phyloP scores from a whole-genome alignment of 2,888 invertebrate genomes.

The Aquatica leii region DNA sequence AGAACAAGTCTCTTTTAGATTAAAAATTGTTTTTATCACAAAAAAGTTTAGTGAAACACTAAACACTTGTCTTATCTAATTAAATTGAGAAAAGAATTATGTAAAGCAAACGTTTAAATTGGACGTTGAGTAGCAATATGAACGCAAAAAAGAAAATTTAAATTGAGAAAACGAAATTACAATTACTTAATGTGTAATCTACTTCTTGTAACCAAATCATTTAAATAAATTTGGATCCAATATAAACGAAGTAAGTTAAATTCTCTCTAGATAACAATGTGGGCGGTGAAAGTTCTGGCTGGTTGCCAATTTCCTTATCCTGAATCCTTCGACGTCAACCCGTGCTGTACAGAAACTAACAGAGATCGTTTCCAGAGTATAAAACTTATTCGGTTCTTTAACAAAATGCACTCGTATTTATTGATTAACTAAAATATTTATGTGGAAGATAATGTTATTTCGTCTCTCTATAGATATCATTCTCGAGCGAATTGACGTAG shows the following conservation, averaged over 20 bases:
- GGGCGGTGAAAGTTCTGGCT: constrained; percentile 17
- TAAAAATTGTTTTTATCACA: no score
- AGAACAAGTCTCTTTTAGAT: no score
- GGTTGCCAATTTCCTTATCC: constrained; percentile 21
- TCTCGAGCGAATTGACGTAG: no score
- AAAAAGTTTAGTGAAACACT: no score
- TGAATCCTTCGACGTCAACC: constrained; percentile 16
- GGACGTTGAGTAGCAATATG: no score
- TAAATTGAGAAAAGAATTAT: no score
- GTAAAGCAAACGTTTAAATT: no score
- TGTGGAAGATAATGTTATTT: neutral
- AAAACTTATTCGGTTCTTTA: constrained; percentile 12
- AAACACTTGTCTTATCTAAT: no score
- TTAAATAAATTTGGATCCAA: constrained; percentile 15
- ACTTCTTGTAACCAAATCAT: neutral
- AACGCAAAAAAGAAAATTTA: no score
- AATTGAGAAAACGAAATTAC: no score
- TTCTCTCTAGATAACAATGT: constrained; percentile 17
- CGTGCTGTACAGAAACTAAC: constrained; percentile 13
- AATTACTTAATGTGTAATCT: neutral
- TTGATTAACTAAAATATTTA: neutral
- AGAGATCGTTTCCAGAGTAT: constrained; percentile 17
- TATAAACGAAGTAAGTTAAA: constrained; percentile 15
- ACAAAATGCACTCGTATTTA: constrained; percentile 12
- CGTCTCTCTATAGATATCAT: no score